phyloP scores from a whole-genome alignment of 2,888 invertebrate genomes.

The Argyresthia goedartella region DNA sequence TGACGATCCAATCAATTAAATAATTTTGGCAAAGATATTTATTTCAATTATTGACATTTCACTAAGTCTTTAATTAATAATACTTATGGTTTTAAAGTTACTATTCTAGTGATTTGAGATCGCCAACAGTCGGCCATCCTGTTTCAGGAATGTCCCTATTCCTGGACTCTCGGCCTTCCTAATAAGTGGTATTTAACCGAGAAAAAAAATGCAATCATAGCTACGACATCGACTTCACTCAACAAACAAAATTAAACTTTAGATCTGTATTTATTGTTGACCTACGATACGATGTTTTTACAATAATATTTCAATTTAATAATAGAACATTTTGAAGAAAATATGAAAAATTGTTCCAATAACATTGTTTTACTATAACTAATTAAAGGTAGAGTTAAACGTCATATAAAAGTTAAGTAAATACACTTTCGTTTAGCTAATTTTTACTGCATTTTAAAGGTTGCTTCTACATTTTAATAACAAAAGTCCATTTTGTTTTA shows the following conservation, averaged over 20 bases:
- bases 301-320: background rate
- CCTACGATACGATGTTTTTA: background rate
- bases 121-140: conserved; percentile 4
- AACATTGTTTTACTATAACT: too few species aligned
- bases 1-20: too few species aligned
- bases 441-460: background rate
- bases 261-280: background rate
- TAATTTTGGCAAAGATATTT: too few species aligned
- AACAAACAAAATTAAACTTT: background rate
- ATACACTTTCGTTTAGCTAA: background rate
- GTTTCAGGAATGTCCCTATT: conserved; percentile 4
- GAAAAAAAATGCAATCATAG: background rate
- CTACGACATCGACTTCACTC: background rate
- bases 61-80: too few species aligned
- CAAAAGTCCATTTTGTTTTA: background rate
- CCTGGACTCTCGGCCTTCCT: conserved; percentile 1
- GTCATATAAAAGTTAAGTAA: too few species aligned
- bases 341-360: background rate
- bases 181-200: too few species aligned
- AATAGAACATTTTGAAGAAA: background rate
- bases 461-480: background rate
- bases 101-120: too few species aligned
- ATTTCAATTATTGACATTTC: too few species aligned
- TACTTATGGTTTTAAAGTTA: too few species aligned
- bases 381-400: too few species aligned